Evolutionary conservation across 2,113 vertebrate species (phyloP).

Genomic region (Apteryx mantelli): DNA sequence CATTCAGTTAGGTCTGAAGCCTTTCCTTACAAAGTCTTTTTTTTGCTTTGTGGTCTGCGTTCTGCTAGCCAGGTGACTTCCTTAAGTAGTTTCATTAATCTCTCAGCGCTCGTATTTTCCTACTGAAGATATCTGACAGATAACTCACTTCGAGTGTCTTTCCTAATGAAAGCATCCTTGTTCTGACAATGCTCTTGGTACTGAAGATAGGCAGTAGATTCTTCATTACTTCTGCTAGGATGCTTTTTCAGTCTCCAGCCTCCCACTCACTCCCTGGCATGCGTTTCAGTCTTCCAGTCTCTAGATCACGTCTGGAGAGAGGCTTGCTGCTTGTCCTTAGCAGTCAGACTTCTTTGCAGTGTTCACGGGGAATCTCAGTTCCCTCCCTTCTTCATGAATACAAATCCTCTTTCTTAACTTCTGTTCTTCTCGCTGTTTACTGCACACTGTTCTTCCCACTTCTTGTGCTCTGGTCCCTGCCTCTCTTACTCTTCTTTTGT

Average conservation of each 20-base stretch:
- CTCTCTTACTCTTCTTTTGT: background rate
- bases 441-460: background rate
- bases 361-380: background rate
- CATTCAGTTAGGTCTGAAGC: background rate
- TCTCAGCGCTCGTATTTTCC: background rate
- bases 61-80: conserved; percentile 21
- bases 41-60: background rate
- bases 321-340: background rate
- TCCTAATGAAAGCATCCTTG: conserved; percentile 25
- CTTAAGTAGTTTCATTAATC: conserved; percentile 38
- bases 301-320: background rate
- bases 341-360: background rate
- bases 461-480: background rate
- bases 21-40: background rate
- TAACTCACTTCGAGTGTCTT: background rate
- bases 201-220: background rate
- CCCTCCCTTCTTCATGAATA: background rate
- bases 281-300: background rate
- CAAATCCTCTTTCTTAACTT: background rate
- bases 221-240: background rate
- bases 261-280: background rate
- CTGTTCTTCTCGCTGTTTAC: background rate
- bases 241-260: background rate
- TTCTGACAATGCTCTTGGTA: background rate
- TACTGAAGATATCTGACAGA: conserved; percentile 10